A percentile compares a stretch with the other conserved stretches of the same genome.
Conservation (phyloP, 2,888 invertebrate genomes). For the Branchellion lobata region DNA sequence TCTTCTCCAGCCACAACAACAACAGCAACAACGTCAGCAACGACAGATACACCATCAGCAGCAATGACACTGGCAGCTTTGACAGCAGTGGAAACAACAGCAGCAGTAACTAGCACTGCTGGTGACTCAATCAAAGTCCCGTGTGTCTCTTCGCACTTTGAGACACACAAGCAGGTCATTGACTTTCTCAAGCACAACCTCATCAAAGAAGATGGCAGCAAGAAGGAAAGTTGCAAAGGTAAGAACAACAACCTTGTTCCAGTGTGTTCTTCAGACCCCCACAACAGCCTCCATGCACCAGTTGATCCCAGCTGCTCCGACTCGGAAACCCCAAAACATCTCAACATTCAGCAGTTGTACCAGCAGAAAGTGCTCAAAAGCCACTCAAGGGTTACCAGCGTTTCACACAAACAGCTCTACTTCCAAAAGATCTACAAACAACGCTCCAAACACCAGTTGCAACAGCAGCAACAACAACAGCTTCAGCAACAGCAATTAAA, state of each 20-base stretch:
- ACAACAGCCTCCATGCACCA: no score
- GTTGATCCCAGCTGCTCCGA: no score
- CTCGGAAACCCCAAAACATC: no score
- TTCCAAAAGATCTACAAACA: conserved; percentile 7
- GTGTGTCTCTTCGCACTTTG: no score
- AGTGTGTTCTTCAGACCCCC: no score
- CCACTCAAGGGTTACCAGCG: background rate
- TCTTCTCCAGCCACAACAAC: background rate
- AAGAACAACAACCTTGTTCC: background rate
- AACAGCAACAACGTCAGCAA: background rate
- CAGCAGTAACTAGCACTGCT: background rate
- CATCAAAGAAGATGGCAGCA: background rate
- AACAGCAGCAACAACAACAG: conserved; percentile 3
- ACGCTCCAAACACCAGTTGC: background rate
- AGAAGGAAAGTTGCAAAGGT: background rate
- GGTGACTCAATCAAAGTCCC: background rate
- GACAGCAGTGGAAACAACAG: background rate
- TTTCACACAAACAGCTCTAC: conserved; percentile 1
- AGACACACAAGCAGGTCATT: no score
- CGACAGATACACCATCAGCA: background rate
- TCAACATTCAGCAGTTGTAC: background rate
- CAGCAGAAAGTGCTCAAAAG: background rate
- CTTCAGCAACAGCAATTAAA: background rate
- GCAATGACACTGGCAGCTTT: background rate
- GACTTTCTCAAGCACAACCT: background rate